These are phyloP conservation scores for Amaurobius ferox DNA, from an alignment of 2,888 invertebrate species.

Conservation along the genomic window DNA sequence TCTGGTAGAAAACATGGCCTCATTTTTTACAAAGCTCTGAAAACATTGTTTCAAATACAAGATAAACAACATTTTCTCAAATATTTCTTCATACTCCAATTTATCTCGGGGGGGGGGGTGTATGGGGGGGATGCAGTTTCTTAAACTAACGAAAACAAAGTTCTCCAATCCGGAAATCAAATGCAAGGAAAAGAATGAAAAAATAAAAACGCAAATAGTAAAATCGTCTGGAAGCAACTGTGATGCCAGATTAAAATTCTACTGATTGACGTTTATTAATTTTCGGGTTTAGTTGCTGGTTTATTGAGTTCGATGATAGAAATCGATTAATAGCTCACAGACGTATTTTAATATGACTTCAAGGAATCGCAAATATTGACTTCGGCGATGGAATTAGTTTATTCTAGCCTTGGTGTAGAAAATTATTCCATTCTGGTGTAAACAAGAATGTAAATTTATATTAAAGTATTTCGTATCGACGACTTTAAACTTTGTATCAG, in stretches of 20 bases:
- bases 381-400: neutral
- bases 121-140: too few relatives aligned
- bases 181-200: neutral
- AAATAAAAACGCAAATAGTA: neutral
- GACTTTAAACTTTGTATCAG: too few relatives aligned
- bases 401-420: neutral
- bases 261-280: constrained; percentile 25
- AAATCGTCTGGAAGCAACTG: neutral
- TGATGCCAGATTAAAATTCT: neutral
- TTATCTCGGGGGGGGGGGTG: too few relatives aligned
- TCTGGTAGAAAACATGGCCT: too few relatives aligned
- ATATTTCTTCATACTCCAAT: too few relatives aligned
- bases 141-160: too few relatives aligned
- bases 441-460: neutral
- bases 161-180: too few relatives aligned
- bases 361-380: neutral
- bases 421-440: neutral
- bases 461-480: too few relatives aligned
- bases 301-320: neutral
- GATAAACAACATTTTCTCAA: too few relatives aligned
- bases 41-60: too few relatives aligned
- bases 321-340: neutral
- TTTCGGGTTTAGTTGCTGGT: neutral
- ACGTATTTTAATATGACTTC: neutral
- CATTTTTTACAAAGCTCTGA: too few relatives aligned